Evolutionary conservation across 2,797 vertebrate species (phyloP).

Genomic region (Carapus acus): DNA sequence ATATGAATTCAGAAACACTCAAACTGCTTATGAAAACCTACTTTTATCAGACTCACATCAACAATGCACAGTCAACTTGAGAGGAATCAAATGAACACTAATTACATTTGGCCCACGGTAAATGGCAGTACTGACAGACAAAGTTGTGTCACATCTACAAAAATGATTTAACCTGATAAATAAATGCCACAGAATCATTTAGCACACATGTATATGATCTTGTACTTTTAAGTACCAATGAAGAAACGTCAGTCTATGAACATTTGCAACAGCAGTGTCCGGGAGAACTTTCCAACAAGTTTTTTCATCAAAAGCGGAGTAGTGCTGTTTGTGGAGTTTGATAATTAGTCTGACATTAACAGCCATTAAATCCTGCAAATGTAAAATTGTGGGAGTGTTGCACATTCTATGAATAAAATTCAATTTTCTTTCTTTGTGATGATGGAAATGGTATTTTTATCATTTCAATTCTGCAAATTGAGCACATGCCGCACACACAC

Average conservation of each 20-base stretch:
- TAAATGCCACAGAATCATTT: constrained; percentile 23
- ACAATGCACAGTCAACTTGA: constrained; percentile 32
- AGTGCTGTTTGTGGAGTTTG: background rate
- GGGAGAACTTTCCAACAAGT: no score
- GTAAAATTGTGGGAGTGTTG: background rate
- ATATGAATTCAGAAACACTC: no score
- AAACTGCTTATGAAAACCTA: constrained; percentile 29
- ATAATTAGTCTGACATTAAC: no score
- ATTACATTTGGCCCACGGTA: constrained; percentile 37
- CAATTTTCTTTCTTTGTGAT: background rate
- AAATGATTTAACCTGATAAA: constrained; percentile 81
- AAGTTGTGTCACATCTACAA: constrained; percentile 67
- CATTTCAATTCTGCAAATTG: constrained; percentile 36
- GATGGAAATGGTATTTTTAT: constrained; percentile 23
- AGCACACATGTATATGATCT: constrained; percentile 11
- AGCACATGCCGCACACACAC: constrained; percentile 56
- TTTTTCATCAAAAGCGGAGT: background rate
- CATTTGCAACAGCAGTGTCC: no score
- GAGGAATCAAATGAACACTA: constrained; percentile 30
- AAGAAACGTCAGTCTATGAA: no score
- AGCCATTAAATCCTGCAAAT: no score
- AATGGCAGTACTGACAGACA: constrained; percentile 45
- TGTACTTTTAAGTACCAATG: no score
- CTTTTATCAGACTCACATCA: constrained; percentile 44
- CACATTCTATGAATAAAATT: no score